Evolutionary conservation across 2,113 vertebrate genomes (phyloP), one percentile per base, ranked within the genome.

Genomic region (Gracilinanus agilis): DNA sequence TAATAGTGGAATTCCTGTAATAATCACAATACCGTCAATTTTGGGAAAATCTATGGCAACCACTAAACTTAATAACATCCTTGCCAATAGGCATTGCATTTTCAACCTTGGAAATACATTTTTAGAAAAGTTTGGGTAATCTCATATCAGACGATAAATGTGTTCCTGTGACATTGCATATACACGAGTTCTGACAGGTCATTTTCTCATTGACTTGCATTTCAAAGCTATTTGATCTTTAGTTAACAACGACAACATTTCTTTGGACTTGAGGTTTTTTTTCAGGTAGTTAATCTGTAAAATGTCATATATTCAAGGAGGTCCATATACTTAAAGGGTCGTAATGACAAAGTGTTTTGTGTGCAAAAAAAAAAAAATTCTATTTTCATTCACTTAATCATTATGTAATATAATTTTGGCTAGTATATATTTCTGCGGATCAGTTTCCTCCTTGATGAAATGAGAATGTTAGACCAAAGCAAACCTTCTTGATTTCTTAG

Each of bases 71-170:
- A 88, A 40, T 90, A 34, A 19, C 54, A 56, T 34, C 61, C 61
- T 94, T 75, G 61, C 91, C 25, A 25, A 91, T 90, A 93, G 58
- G 25, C 34, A 91, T 91, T 55, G 23, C 11, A 90, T 93, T 92
- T 96, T 90, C 75, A 96, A 89, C 75, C 67, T 93, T 56, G 67
- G 4, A 91, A 89, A 88, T 61, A 4, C n/a, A 92, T 96, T 92
- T 96, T 96, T 83, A 91, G 0, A 56, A 56, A 94, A 95, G 44
- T 94, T 88, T 44, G 83, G 54, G 25, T 92, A 90, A 55, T 83
- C 94, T 54, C 92, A 9, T 29, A 61, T 91, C 67, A 75, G 16
- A 75, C 13, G n/a, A 75, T 34, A 75, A 75, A 67, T 34, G 61
- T 67, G 61, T n/a, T n/a, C 61, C 29, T 34, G 34, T 83, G 34